Percentiles rank a stretch among this genome's conserved stretches.
phyloP scores from a whole-genome alignment of 2,113 vertebrate genomes.

The Athene cunicularia region DNA sequence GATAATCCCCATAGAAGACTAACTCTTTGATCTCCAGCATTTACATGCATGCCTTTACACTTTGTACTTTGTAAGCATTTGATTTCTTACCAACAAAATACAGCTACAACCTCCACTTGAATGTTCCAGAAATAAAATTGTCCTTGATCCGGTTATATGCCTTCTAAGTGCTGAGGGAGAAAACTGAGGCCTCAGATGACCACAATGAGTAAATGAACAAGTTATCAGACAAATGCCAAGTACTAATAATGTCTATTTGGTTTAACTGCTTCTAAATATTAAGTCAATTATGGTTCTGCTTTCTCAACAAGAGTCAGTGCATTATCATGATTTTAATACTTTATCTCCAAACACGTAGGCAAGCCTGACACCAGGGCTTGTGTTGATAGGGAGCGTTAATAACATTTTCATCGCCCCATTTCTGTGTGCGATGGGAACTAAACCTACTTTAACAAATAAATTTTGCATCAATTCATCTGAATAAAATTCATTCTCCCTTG shows the following conservation, averaged over 20 bases:
- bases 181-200: slow-evolving; percentile 37
- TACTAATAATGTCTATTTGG: slow-evolving; percentile 25
- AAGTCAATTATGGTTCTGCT: neutral
- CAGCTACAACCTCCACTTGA: slow-evolving; percentile 30
- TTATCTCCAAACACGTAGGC: neutral
- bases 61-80: slow-evolving; percentile 44
- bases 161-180: neutral
- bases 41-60: slow-evolving; percentile 56
- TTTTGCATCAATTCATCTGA: neutral
- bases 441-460: neutral
- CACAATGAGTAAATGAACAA: slow-evolving; percentile 27
- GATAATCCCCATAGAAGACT: slow-evolving; percentile 62
- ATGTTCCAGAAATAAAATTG: slow-evolving; percentile 52
- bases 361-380: neutral
- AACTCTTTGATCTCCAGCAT: slow-evolving; percentile 65
- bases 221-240: slow-evolving; percentile 37
- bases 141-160: slow-evolving; percentile 44
- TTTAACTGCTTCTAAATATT: slow-evolving; percentile 48
- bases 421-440: neutral
- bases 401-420: neutral
- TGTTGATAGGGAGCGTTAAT: neutral
- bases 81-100: slow-evolving; percentile 54
- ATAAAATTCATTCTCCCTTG: neutral
- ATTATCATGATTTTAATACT: neutral
- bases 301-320: neutral